phyloP scores from a whole-genome alignment of 2,888 invertebrate genomes.

The Exephanes ischioxanthus region DNA sequence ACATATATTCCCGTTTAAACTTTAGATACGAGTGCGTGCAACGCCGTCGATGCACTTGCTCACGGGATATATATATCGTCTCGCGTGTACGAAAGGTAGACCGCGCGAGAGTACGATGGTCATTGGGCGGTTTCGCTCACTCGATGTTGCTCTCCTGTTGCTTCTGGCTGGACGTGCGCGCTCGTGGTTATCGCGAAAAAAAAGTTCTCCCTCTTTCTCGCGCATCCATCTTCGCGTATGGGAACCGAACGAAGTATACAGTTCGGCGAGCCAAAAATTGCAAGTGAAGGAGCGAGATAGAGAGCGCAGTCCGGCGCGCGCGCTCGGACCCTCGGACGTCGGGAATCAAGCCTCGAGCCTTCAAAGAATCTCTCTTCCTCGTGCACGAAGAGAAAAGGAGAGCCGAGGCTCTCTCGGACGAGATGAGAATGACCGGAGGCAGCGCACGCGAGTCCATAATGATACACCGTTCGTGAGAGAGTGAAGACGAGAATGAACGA shows the following conservation, averaged over 20 bases:
- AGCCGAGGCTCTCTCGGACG: slow-evolving; percentile 53
- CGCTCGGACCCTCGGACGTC: slow-evolving; percentile 13
- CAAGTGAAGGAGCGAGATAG: slow-evolving; percentile 44
- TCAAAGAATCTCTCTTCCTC: slow-evolving; percentile 41
- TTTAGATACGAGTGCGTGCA: slow-evolving; percentile 25
- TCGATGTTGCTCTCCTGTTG: slow-evolving; percentile 24
- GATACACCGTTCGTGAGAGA: slow-evolving; percentile 74
- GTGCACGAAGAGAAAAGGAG: slow-evolving; percentile 54
- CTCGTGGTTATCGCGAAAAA: slow-evolving; percentile 35
- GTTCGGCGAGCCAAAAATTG: slow-evolving; percentile 36
- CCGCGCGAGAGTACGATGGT: slow-evolving; percentile 20
- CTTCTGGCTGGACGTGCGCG: slow-evolving; percentile 40
- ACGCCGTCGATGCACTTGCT: slow-evolving; percentile 13
- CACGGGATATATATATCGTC: background rate
- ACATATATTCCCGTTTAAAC: slow-evolving; percentile 24
- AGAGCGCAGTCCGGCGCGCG: slow-evolving; percentile 37
- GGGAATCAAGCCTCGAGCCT: slow-evolving; percentile 62
- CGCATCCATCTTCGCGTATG: slow-evolving; percentile 29
- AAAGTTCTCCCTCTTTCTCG: slow-evolving; percentile 36
- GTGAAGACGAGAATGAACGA: slow-evolving; percentile 50
- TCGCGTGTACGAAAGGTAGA: slow-evolving; percentile 17
- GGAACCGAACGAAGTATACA: background rate
- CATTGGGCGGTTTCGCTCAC: slow-evolving; percentile 37
- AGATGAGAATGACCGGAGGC: slow-evolving; percentile 82
- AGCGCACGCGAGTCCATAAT: slow-evolving; percentile 82